Evolutionary conservation across 1,140 invertebrate genomes (phyloP), one percentile per base, ranked within the genome.

Genomic region (Ceratosolen solmsi): DNA sequence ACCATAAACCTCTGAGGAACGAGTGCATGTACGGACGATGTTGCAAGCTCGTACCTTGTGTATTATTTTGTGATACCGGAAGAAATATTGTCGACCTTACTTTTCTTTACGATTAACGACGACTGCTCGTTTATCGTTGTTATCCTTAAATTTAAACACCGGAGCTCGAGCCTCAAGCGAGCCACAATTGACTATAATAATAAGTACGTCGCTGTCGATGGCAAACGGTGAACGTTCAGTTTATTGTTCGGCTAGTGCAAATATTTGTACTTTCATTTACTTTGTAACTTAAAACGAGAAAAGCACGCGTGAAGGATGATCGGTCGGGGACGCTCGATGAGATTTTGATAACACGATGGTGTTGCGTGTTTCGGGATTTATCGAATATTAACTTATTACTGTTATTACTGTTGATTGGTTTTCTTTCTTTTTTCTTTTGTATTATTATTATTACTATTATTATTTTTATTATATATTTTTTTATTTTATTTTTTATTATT

Each of bases 1-100:
- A 94, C 94, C 60, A 94, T 94, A 82, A 94, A 94, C 91, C 91
- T 94, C 63, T 86, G 79, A 87, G 30, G 38, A n/a, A 27, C n/a
- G 78, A 49, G 7, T 41, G 33, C 0, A 30, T 58, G 36, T 71
- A 2, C 68, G 38, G 60, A 76, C 30, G 41, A 41, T 71, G 65
- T 68, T 15, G 51, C 72, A 38, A 75, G 60, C 49, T 75, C 27
- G 30, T 30, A 72, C 58, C n/a, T 30, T 54, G 46, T 51, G 63
- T 77, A 77, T 77, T 77, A 46, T 70, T 82, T 82, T 49, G 65
- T 82, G 80, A 77, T 77, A 82, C 74, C 51, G 51, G 51, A 5
- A 33, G 63, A 56, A 38, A 65, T 38, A 60, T 71, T 70, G 38
- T 65, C 73, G 80, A 54, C 65, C 56, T 71, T 68, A 49, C 1